Evolutionary conservation across 2,113 vertebrate species (phyloP).

Genomic region (Ranitomeya imitator): DNA sequence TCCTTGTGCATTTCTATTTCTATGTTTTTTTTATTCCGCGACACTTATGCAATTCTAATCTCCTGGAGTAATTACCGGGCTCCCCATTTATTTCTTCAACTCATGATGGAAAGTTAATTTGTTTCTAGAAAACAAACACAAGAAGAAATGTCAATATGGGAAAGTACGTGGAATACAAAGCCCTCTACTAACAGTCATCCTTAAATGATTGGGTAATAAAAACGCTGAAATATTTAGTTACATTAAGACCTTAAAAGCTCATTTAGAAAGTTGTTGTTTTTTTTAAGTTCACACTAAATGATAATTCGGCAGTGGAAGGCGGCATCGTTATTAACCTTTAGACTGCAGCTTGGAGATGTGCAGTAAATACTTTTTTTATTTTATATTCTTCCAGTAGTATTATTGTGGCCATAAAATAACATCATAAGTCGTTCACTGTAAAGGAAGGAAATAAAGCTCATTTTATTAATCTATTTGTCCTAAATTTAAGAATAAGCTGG

Average conservation of each 20-base stretch:
- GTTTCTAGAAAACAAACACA: conserved; percentile 48
- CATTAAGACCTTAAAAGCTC: conserved; percentile 38
- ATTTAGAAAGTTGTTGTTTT: conserved; percentile 26
- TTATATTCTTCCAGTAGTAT: not conserved
- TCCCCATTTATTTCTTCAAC: conserved; percentile 42
- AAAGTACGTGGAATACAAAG: conserved; percentile 31
- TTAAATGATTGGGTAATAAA: conserved; percentile 43
- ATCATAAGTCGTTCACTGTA: not conserved
- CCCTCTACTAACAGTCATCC: conserved; percentile 20
- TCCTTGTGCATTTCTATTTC: conserved; percentile 6
- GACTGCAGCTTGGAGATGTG: not conserved
- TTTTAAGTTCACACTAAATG: not conserved
- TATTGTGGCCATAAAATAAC: not conserved
- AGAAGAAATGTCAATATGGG: conserved; percentile 44
- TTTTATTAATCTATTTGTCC: not conserved
- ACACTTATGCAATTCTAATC: conserved; percentile 44
- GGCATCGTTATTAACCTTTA: conserved; percentile 25
- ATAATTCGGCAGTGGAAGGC: conserved; percentile 18
- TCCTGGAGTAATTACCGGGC: conserved; percentile 34
- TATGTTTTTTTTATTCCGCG: conserved; percentile 25
- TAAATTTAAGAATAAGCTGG: not conserved
- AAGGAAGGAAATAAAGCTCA: not conserved
- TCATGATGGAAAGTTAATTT: conserved; percentile 49
- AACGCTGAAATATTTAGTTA: conserved; percentile 44
- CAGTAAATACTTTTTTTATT: not conserved